A percentile compares a stretch with the other conserved stretches of the same genome.
phyloP scores from a whole-genome alignment of 2,888 invertebrate species.

The Cotesia congregata region DNA sequence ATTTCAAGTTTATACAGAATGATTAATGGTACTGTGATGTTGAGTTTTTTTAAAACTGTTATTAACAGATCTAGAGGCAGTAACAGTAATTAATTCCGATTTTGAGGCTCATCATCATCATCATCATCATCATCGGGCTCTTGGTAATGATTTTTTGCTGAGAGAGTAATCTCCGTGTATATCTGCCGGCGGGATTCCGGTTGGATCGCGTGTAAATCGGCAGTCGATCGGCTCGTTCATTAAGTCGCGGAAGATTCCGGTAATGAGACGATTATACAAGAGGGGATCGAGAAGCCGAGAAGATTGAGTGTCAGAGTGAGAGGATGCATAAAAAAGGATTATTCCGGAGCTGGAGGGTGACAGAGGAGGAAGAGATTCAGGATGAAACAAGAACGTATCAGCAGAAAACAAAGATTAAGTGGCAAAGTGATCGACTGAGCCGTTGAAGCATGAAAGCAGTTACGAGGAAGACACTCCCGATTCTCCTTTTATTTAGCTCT shows the following conservation, averaged over 20 bases:
- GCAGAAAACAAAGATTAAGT: not conserved
- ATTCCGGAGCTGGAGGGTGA: not conserved
- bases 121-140: not conserved
- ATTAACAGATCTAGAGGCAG: not conserved
- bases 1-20: no score
- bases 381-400: not conserved
- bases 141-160: not conserved
- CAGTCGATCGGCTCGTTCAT: slow-evolving; percentile 22
- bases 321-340: not conserved
- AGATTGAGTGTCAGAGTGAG: not conserved
- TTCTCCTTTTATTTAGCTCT: not conserved
- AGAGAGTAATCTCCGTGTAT: not conserved
- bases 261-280: slow-evolving; percentile 13
- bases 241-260: slow-evolving; percentile 14
- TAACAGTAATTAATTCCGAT: not conserved
- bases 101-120: not conserved
- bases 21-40: not conserved
- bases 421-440: not conserved
- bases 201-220: slow-evolving; percentile 13
- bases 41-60: not conserved
- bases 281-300: not conserved
- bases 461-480: not conserved
- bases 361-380: not conserved
- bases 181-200: not conserved
- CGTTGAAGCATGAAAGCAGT: not conserved